Conservation (phyloP, 2,888 invertebrate species). For the Cosmorhoe ocellata region DNA sequence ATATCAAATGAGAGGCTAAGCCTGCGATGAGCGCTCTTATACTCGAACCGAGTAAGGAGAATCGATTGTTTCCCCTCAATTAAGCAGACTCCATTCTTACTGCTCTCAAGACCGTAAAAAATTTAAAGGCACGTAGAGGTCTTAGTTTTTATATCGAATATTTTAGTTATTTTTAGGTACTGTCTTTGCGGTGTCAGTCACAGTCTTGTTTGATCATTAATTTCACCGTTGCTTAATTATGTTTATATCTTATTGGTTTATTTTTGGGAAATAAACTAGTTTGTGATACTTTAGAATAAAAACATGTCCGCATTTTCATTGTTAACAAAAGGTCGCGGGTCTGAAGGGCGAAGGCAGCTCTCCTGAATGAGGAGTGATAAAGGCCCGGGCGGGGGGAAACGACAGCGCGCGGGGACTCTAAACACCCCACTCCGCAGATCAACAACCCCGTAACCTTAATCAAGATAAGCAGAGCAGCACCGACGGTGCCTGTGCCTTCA, state of each 20-base stretch:
- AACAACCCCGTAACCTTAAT: slow-evolving; percentile 75
- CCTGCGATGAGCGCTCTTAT: slow-evolving; percentile 34
- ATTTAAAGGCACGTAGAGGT: slow-evolving; percentile 39
- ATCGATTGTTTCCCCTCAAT: slow-evolving; percentile 55
- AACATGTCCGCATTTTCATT: slow-evolving; percentile 60
- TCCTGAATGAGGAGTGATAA: slow-evolving; percentile 60
- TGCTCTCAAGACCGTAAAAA: slow-evolving; percentile 44
- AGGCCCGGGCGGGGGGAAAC: slow-evolving; percentile 51
- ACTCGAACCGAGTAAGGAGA: slow-evolving; percentile 40
- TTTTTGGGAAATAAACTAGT: not conserved
- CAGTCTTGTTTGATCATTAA: too few species aligned
- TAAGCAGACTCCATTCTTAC: slow-evolving; percentile 40
- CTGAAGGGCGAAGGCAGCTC: slow-evolving; percentile 62
- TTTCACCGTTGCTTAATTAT: too few species aligned
- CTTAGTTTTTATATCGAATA: slow-evolving; percentile 3
- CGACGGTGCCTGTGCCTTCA: slow-evolving; percentile 51
- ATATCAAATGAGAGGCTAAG: slow-evolving; percentile 33
- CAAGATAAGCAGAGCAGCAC: slow-evolving; percentile 62
- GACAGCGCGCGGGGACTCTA: slow-evolving; percentile 38
- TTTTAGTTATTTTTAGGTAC: too few species aligned
- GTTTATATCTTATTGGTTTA: not conserved
- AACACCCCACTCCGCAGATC: slow-evolving; percentile 63
- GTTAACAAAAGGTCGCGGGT: slow-evolving; percentile 67
- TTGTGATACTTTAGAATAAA: slow-evolving; percentile 45
- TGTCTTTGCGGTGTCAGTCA: too few species aligned